Evolutionary conservation across 2,888 invertebrate genomes (phyloP), one percentile per base, ranked within the genome.

Genomic region (Drosophila fungiperda): DNA sequence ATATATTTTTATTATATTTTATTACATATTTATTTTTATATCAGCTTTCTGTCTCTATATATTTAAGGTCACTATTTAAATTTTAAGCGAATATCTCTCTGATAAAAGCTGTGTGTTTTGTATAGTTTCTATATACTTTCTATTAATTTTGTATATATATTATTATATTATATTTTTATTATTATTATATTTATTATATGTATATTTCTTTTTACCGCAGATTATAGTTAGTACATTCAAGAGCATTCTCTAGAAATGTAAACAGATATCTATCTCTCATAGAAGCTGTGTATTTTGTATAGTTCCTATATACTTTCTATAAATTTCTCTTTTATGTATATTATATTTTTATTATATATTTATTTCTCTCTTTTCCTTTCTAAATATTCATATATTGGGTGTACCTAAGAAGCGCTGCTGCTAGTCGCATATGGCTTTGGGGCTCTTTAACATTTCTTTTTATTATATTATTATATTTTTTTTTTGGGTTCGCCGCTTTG

Each of bases 401-500:
- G 17, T 17, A 29, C 1, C 17, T 15, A 53, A 6, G 0, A 17
- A 75, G 68, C 5, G 35, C 40, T 36, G 12, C 36, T 20, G 23
- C 0, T 1, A 42, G 67, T 63, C 66, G 71, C n/a, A 17, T 29
- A 52, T 53, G 54, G 36, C 20, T 1, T 1, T 26, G 0, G 2
- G 17, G 7, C 17, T 38, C 42, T 62, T 35, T 42, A 60, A 58
- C 52, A 72, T 65, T 54, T 42, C 2, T 40, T 45, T 38, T 40
- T 15, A 20, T 64, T 52, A 49, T 49, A 26, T 61, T 42, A 29
- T 55, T 29, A 60, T 58, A 73, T 26, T 26, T 26, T 68, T 52
- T 52, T 54, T 42, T 49, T 63, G 54, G 42, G 49, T 61, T 69
- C 45, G 50, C 55, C 68, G 57, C 73, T 78, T 74, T 86, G 86